Base-by-base conservation (phyloP, 23 tunicate species). In the Halocynthia roretzi region DNA sequence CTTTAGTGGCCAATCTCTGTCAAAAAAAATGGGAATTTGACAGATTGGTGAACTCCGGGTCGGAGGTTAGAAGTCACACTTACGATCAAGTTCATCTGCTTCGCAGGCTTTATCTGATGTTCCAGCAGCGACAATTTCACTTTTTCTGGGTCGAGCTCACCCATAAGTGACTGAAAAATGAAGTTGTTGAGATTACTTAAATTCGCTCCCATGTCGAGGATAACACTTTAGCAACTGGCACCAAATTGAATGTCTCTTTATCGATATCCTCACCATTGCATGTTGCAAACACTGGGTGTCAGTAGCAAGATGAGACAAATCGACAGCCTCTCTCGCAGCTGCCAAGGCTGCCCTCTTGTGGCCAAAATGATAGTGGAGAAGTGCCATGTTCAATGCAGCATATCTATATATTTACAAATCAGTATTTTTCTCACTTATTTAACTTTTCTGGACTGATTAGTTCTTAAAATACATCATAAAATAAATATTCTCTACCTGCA, bases 321-420 rank as follows among this genome's bases (percentile, higher is more conserved):
- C 74, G 51, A 82, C 88, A 10, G 98, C 84, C 62, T 82, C 91
- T 22, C 84, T 81, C 5, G 71, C 76, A 23, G 98, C 87, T 7
- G 85, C 87, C n/a, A 92, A 14, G 17, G 98, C 98, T 50, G 88
- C 92, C 31, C 86, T 85, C 60, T 78, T 85, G 75, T 92, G 98
- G 18, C 92, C 98, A 61, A 86, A 86, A 40, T 71, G 68, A 20
- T 87, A n/a, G 52, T 92, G 92, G 0, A 92, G 77, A 21, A 85
- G 77, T 8, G 92, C 98, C 61, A 92, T 72, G 67, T 92, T 86
- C 55, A 92, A 68, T 7, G 98, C 79, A 6, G 98, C 91, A 80
- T 66, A 92, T 58, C 97, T 89, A 57, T 6, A 80, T 62, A 50
- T n/a, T n/a, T 31, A 31, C 1, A 31, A 31, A 31, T 31, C 44